Evolutionary conservation across 1,140 invertebrate genomes (phyloP).

Genomic region (Theocolax elegans): DNA sequence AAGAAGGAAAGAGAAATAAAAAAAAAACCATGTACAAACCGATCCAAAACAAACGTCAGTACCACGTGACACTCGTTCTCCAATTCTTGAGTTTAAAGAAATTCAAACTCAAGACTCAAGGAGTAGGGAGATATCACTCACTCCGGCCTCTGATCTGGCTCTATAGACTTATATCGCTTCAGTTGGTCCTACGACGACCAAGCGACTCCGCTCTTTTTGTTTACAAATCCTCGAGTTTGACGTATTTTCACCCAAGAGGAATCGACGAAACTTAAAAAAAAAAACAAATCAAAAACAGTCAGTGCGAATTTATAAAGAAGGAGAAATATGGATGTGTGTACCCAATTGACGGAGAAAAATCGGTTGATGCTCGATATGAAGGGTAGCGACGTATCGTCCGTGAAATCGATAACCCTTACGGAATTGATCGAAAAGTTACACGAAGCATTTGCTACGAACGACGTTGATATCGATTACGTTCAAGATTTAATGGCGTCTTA

Average conservation of each 20-base stretch:
- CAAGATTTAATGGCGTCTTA: constrained; percentile 86
- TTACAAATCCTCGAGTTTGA: no score
- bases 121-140: no score
- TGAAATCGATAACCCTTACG: constrained; percentile 50
- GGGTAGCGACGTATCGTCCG: background rate
- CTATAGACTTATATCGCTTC: no score
- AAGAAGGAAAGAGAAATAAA: no score
- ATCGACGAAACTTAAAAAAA: background rate
- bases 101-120: no score
- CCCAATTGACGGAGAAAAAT: background rate
- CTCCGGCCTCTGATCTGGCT: no score
- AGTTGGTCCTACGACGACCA: no score
- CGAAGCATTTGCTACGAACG: constrained; percentile 79
- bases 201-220: no score
- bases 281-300: background rate
- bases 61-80: no score
- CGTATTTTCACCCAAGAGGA: background rate
- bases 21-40: no score
- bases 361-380: background rate
- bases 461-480: constrained; percentile 90
- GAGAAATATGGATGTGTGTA: constrained; percentile 7
- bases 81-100: no score
- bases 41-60: no score
- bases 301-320: background rate
- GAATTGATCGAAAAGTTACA: constrained; percentile 81